Conservation (phyloP, 2,113 vertebrate genomes). For the human (Homo sapiens) region GRCh38 chr2:229699001-229699500, state of each 20-base stretch:
- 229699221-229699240: background rate
- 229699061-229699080: background rate
- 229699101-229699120: conserved; percentile 33
- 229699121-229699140: background rate
- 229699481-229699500: no score
- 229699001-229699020: conserved; percentile 8
- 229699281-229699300: conserved; percentile 48
- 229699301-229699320: conserved; percentile 35
- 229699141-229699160: conserved; percentile 48
- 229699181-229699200: background rate
- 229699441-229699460: no score
- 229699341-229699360: background rate
- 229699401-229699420: no score
- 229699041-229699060: conserved; percentile 18
- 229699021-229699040: conserved; percentile 58
- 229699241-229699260: background rate
- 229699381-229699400: no score
- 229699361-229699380: no score
- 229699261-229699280: conserved; percentile 35
- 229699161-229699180: conserved; percentile 18
- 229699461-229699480: no score
- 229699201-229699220: background rate
- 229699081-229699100: conserved; percentile 12
- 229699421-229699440: no score
- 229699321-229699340: background rate